Base-by-base conservation (phyloP, 2,888 invertebrate genomes). In the Pammene fasciana region DNA sequence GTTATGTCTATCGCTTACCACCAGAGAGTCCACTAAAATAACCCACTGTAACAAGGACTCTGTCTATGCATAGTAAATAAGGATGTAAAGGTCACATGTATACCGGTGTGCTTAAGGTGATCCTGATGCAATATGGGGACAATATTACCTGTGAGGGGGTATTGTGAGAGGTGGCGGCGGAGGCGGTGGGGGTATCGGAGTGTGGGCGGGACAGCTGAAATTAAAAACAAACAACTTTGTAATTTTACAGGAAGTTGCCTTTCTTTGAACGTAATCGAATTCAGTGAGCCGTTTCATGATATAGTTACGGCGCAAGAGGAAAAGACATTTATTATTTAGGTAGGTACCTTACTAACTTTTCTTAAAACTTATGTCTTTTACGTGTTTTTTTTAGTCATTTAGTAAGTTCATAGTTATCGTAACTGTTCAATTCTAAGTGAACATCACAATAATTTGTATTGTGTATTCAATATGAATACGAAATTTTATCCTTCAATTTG, bases 161-260 rank as follows among this genome's bases (percentile, higher is more conserved):
- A 92, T 91, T 72, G 92, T 89, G 74, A 93, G 86, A 75, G 93
- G 91, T 79, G 93, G 92, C 75, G 94, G 92, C 76, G 95, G 94
- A 72, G 94, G 94, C 78, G 95, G 94, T 76, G 94, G 93, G 77
- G 94, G 93, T 81, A 94, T 93, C 75, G 93, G 93, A 73, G 92
- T 93, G 82, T 94, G 94, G 75, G 93, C 94, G 80, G 93, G 94
- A 84, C 93, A 94, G 84, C 91, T 93, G 92, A 83, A 87, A 89
- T 77, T 72, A 75, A 72, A 78, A 72, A 73, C 79, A 74, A 72
- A 71, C 59, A 68, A 50, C 64, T 64, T 68, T 52, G 62, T 52
- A 45, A 57, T 68, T 65, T 59, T 57, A 45, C 57, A 45, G 68
- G 34, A 61, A 52, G 62, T 50, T 45, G 26, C 14, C 61, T 52